Evolutionary conservation across 2,888 invertebrate genomes (phyloP).

Genomic region (Gortyna flavago): DNA sequence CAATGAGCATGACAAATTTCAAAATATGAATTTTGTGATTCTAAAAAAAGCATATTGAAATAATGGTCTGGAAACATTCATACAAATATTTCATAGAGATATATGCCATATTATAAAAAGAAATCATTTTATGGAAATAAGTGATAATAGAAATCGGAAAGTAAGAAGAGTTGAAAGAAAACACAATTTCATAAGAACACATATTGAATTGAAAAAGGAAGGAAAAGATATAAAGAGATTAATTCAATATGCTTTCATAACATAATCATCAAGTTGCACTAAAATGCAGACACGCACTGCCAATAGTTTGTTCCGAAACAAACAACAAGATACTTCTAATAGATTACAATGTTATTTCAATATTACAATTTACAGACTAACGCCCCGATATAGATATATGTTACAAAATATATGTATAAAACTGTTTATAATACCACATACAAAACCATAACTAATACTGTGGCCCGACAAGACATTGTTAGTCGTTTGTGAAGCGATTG

Average conservation of each 20-base stretch:
- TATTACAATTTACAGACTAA: constrained; percentile 83
- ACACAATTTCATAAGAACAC: constrained; percentile 51
- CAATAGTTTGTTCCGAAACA: constrained; percentile 80
- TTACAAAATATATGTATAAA: constrained; percentile 85
- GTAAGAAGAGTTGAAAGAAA: constrained; percentile 2
- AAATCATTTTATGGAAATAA: constrained; percentile 34
- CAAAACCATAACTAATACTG: constrained; percentile 88
- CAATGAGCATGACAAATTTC: constrained; percentile 78
- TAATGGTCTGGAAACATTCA: constrained; percentile 74
- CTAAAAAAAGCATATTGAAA: constrained; percentile 88
- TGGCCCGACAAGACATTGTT: constrained; percentile 89
- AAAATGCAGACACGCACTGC: constrained; percentile 91
- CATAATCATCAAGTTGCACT: constrained; percentile 87
- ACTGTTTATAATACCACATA: constrained; percentile 86
- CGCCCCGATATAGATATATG: constrained; percentile 85
- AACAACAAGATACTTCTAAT: constrained; percentile 82
- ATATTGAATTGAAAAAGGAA: constrained; percentile 56
- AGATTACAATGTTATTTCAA: constrained; percentile 78
- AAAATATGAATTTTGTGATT: constrained; percentile 83
- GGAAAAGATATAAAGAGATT: constrained; percentile 71
- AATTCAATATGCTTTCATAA: constrained; percentile 88
- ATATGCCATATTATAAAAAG: constrained; percentile 41
- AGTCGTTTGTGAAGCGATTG: constrained; percentile 90
- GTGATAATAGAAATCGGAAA: constrained; percentile 24
- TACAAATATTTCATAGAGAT: constrained; percentile 47